Base-by-base conservation (phyloP, 2,797 vertebrate species). In the Danio tinwini region DNA sequence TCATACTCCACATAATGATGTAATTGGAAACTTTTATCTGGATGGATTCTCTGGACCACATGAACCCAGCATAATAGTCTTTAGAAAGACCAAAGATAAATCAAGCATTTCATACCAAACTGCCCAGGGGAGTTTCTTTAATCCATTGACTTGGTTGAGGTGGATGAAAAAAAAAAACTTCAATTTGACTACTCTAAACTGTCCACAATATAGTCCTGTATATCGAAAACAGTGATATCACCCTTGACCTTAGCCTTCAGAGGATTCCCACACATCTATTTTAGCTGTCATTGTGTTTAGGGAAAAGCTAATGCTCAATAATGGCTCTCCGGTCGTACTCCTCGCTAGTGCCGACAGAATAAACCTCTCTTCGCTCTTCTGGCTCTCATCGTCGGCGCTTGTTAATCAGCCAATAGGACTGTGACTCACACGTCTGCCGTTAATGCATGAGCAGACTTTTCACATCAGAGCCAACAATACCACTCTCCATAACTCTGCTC, bases 391-490 rank as follows among this genome's bases (percentile, higher is more conserved):
- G 29, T 44, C 39, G 42, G 45, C 37, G 44, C 58, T 64, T 63
- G 80, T 76, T 77, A 62, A 81, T 79, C 76, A 80, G 73, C 76
- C 53, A 59, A 21, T 53, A 63, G n/a, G 16, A 13, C 17, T 49
- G 70, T 81, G 81, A 85, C 56, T 86, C 80, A 81, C 76, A 72
- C 64, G 77, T 55, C 76, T 82, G 75, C 55, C 64, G 65, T 40
- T 76, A 83, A 74, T 81, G 74, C 52, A 56, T 40, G 49, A 81
- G 63, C 78, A 81, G 76, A 80, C 45, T 65, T 39, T 62, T 39
- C n/a, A 77, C 29, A 63, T 74, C 55, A 10, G 56, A 74, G 79
- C 84, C 70, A 81, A 81, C 72, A 76, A 73, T 52, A 70, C 55
- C 55, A 50, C 29, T 69, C 76, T 68, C 74, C 21, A 68, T 39